Conservation (phyloP, 23 tunicate species). For the Botrylloides violaceus region DNA sequence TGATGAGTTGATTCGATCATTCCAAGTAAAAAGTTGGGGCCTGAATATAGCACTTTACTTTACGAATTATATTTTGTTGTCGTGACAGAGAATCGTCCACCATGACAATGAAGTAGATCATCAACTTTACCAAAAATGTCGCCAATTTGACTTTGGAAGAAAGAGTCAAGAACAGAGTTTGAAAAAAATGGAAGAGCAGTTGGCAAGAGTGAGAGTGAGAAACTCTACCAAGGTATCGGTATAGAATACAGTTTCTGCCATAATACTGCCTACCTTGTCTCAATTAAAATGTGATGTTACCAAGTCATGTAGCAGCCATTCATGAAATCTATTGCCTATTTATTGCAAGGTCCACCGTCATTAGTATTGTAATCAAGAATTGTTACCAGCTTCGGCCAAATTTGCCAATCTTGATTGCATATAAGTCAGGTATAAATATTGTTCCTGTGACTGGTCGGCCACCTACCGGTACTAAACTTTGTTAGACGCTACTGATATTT, state of each 20-base stretch:
- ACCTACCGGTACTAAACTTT: too few species aligned
- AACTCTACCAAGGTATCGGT: constrained; percentile 43
- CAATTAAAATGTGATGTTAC: too few species aligned
- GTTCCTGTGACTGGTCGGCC: too few species aligned
- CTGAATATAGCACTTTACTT: background rate
- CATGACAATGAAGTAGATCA: constrained; percentile 67
- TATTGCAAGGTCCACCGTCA: too few species aligned
- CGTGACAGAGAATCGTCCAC: constrained; percentile 42
- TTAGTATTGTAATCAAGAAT: too few species aligned
- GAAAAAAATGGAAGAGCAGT: constrained; percentile 59
- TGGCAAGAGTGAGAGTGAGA: constrained; percentile 26
- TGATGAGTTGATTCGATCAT: constrained; percentile 50
- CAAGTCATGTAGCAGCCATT: too few species aligned
- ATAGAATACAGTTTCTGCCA: background rate
- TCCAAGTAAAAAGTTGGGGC: constrained; percentile 21
- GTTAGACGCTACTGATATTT: too few species aligned
- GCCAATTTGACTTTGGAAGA: constrained; percentile 43
- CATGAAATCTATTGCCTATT: too few species aligned
- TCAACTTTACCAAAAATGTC: constrained; percentile 65
- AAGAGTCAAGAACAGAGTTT: constrained; percentile 65
- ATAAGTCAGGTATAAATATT: too few species aligned
- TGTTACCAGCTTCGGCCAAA: too few species aligned
- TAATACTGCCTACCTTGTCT: background rate
- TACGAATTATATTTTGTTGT: background rate
- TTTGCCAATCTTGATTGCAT: too few species aligned